A percentile compares a stretch with the other conserved stretches of the same genome.
These are phyloP conservation scores for Microcaecilia unicolor DNA, from an alignment of 2,797 vertebrate genomes.

Conservation along the genomic window DNA sequence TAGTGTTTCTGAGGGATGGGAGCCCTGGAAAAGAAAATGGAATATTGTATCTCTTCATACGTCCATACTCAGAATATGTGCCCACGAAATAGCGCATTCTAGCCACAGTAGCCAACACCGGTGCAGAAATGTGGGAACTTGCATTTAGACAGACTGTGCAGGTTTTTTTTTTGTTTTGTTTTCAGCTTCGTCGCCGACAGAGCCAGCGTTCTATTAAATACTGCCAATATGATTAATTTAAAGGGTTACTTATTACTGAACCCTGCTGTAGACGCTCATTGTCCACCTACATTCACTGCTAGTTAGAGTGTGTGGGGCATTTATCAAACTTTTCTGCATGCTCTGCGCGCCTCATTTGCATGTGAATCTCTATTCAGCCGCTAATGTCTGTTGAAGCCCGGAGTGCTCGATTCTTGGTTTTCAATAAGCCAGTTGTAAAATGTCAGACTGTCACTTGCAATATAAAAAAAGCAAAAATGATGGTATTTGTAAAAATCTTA, in stretches of 20 bases:
- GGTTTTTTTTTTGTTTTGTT: no score
- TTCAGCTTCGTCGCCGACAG: conserved; percentile 52
- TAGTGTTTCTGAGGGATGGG: no score
- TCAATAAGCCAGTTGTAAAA: conserved; percentile 76
- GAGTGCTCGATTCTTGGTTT: conserved; percentile 73
- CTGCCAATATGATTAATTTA: conserved; percentile 71
- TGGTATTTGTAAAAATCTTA: conserved; percentile 78
- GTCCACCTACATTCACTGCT: conserved; percentile 60
- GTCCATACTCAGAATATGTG: no score
- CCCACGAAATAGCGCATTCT: conserved; percentile 40
- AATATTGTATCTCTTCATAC: no score
- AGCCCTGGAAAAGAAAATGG: no score
- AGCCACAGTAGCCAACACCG: conserved; percentile 48
- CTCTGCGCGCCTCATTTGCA: conserved; percentile 84
- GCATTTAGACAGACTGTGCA: no score
- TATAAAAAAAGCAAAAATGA: conserved; percentile 74
- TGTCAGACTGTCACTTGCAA: conserved; percentile 74
- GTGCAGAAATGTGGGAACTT: conserved; percentile 56
- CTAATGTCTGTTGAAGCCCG: conserved; percentile 77
- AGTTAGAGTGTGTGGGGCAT: conserved; percentile 65
- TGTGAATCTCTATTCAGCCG: conserved; percentile 85
- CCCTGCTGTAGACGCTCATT: conserved; percentile 57
- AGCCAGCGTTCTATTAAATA: conserved; percentile 61
- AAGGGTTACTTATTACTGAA: conserved; percentile 66
- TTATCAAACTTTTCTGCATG: conserved; percentile 75